A percentile compares a stretch with the other conserved stretches of the same genome.
Conservation (phyloP, 35 echinoderm and acorn worm species). For the Diadema setosum region DNA sequence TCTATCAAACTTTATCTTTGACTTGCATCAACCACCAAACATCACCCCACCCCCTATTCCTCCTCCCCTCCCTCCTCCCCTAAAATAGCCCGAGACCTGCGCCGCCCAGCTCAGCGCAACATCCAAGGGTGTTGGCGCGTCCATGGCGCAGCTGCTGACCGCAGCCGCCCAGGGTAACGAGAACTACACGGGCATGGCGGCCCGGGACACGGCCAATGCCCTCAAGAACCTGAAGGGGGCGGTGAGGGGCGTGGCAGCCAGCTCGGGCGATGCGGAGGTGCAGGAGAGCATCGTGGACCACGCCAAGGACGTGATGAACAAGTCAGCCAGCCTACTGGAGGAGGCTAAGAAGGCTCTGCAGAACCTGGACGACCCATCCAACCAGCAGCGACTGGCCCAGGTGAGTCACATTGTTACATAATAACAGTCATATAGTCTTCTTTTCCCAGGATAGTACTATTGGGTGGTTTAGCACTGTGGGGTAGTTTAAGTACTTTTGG, state of each 20-base stretch:
- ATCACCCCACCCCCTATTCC: not conserved
- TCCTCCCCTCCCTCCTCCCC: not conserved
- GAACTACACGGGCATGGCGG: slow-evolving; percentile 95
- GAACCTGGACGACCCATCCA: slow-evolving; percentile 80
- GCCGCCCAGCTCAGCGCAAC: slow-evolving; percentile 79
- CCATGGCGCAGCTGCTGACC: slow-evolving; percentile 96
- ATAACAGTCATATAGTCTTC: no score
- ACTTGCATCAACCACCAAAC: not conserved
- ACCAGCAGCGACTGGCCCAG: slow-evolving; percentile 90
- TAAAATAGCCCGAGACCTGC: slow-evolving; percentile 48
- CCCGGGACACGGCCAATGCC: slow-evolving; percentile 89
- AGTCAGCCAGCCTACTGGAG: slow-evolving; percentile 70
- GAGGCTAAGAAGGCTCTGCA: slow-evolving; percentile 87
- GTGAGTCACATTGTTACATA: no score
- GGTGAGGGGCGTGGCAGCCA: slow-evolving; percentile 85
- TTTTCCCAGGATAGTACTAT: no score
- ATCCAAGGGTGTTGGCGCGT: slow-evolving; percentile 87
- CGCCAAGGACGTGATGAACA: slow-evolving; percentile 89
- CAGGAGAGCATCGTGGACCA: slow-evolving; percentile 65
- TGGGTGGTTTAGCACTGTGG: no score
- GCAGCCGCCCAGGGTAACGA: slow-evolving; percentile 93
- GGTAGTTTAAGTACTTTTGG: no score
- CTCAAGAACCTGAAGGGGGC: slow-evolving; percentile 72
- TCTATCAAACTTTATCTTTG: no score
- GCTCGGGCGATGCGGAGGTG: slow-evolving; percentile 38